These are phyloP conservation scores for Xestobium rufovillosum DNA, from an alignment of 2,888 invertebrate genomes.

Conservation along the genomic window DNA sequence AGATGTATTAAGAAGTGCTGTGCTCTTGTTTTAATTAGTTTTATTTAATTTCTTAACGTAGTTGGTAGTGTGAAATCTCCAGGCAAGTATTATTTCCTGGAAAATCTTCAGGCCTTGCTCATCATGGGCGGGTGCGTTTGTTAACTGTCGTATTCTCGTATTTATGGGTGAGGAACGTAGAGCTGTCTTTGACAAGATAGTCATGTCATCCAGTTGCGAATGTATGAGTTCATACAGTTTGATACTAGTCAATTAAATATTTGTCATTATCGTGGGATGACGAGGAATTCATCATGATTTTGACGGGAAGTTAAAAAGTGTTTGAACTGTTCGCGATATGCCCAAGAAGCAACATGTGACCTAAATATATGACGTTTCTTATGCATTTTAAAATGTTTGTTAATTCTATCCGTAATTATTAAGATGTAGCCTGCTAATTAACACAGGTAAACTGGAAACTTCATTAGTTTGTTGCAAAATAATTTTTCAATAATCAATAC, in stretches of 20 bases:
- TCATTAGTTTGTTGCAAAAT: no score
- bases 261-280: constrained; percentile 22
- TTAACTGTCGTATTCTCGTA: no score
- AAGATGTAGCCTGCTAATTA: no score
- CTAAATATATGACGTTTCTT: constrained; percentile 40
- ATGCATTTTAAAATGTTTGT: no score
- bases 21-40: no score
- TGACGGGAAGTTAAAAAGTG: constrained; percentile 14
- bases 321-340: constrained; percentile 7
- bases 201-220: constrained; percentile 4
- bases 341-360: constrained; percentile 45
- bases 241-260: constrained; percentile 30
- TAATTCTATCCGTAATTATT: constrained; percentile 13
- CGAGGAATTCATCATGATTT: constrained; percentile 19
- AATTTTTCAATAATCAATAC: no score
- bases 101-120: not conserved
- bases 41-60: not conserved
- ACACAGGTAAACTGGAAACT: no score
- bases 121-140: constrained; percentile 2
- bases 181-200: no score
- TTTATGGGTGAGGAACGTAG: no score
- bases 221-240: constrained; percentile 4
- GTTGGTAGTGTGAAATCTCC: not conserved
- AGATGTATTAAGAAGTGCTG: no score
- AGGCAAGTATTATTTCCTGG: not conserved